Evolutionary conservation across 2,888 invertebrate genomes (phyloP).

Genomic region (Rhagonycha lutea): DNA sequence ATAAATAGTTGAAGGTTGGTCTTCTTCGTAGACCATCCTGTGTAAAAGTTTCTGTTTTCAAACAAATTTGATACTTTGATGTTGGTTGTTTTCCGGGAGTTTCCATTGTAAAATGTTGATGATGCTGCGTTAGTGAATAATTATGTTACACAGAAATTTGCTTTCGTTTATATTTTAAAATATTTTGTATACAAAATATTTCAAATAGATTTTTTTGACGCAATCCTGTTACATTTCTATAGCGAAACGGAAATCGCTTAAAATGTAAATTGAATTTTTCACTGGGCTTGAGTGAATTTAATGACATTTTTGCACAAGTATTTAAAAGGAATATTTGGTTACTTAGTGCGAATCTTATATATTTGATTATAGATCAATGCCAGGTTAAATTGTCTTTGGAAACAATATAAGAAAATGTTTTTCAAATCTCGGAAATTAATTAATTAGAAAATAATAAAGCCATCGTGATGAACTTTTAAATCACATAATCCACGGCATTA

Average conservation of each 20-base stretch:
- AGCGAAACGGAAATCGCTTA: conserved; percentile 23
- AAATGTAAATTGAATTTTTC: conserved; percentile 28
- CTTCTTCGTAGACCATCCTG: too few species aligned
- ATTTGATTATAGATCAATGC: neutral
- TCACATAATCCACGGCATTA: too few species aligned
- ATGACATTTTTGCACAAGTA: neutral
- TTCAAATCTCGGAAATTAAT: too few species aligned
- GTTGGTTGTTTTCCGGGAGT: too few species aligned
- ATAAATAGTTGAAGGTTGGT: too few species aligned
- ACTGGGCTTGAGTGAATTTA: conserved; percentile 9
- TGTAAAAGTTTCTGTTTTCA: too few species aligned
- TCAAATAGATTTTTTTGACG: conserved; percentile 13
- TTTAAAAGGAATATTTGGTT: neutral
- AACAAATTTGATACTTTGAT: too few species aligned
- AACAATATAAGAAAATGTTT: neutral
- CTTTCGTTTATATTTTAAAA: neutral
- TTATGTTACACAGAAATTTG: neutral
- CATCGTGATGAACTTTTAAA: too few species aligned
- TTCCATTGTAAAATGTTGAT: too few species aligned
- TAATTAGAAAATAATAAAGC: too few species aligned
- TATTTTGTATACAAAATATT: neutral
- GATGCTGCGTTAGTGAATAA: too few species aligned
- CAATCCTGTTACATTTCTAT: conserved; percentile 9
- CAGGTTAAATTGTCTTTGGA: neutral
- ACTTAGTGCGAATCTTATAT: neutral